Percentiles rank a stretch among this genome's conserved stretches.
Evolutionary conservation across 1,140 invertebrate species (phyloP).

Genomic region (Megalopta genalis): DNA sequence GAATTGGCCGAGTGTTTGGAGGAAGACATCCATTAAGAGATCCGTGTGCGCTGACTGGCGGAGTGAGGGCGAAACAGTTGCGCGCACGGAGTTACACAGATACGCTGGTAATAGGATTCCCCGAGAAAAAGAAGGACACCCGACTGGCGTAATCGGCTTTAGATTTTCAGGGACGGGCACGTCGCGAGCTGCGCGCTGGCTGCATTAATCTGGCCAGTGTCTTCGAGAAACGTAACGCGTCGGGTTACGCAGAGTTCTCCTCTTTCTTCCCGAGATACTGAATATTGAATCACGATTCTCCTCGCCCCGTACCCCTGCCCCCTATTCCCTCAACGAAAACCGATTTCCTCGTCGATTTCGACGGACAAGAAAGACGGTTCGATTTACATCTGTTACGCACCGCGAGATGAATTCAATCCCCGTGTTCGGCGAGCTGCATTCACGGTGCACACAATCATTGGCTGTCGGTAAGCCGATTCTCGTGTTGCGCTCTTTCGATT

Average conservation of each 20-base stretch:
- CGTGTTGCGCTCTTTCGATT: constrained; percentile 14
- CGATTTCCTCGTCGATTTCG: background rate
- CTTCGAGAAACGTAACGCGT: constrained; percentile 26
- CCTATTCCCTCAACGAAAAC: constrained; percentile 25
- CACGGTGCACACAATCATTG: background rate
- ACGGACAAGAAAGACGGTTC: background rate
- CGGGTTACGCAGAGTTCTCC: constrained; percentile 24
- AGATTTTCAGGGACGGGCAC: background rate
- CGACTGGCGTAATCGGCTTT: constrained; percentile 30
- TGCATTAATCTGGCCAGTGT: constrained; percentile 10
- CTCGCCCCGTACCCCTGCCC: background rate
- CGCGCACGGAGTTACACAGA: background rate
- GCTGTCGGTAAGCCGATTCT: constrained; percentile 4
- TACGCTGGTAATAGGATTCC: constrained; percentile 12
- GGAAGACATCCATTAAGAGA: background rate
- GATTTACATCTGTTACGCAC: constrained; percentile 42
- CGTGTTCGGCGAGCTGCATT: background rate
- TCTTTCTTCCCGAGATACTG: constrained; percentile 37
- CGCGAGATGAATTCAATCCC: constrained; percentile 24
- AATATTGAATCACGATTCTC: constrained; percentile 55
- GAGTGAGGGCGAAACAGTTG: background rate
- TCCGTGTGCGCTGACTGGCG: background rate
- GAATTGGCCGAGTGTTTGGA: too few species aligned
- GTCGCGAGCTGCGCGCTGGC: background rate
- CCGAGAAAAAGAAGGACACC: background rate